Percentiles rank a stretch among this genome's conserved stretches.
Evolutionary conservation across 2,113 vertebrate genomes (phyloP).

Genomic region (Amazona guildingii): DNA sequence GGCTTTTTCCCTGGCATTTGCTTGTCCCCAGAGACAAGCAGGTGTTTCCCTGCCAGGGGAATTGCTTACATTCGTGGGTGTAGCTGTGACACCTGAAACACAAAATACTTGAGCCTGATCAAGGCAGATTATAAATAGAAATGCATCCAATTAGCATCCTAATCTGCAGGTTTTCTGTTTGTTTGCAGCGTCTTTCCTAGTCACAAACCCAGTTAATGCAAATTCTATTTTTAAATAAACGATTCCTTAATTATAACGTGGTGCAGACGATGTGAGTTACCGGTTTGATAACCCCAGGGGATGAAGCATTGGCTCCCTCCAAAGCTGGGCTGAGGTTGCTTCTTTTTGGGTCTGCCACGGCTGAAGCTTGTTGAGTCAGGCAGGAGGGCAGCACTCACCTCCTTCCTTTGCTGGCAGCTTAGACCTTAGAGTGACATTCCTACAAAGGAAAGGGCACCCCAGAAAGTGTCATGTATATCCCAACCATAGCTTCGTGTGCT

Average conservation of each 20-base stretch:
- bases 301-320: background rate
- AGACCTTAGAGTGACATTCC: background rate
- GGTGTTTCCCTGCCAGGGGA: conserved; percentile 60
- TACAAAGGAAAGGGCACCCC: background rate
- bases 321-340: background rate
- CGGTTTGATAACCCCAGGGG: background rate
- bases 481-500: accelerated
- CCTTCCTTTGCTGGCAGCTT: background rate
- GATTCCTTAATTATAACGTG: conserved; percentile 17
- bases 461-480: background rate
- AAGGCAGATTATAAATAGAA: conserved; percentile 65
- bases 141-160: conserved; percentile 56
- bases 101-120: conserved; percentile 47
- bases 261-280: background rate
- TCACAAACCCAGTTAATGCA: conserved; percentile 58
- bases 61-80: conserved; percentile 32
- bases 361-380: background rate
- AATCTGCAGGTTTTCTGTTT: conserved; percentile 57
- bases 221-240: conserved; percentile 27
- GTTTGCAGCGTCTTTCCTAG: conserved; percentile 54
- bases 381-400: background rate
- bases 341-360: background rate
- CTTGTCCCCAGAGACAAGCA: conserved; percentile 44
- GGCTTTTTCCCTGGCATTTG: background rate
- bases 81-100: conserved; percentile 62